Base-by-base conservation (phyloP, 2,888 invertebrate species). In the Salpingus planirostris region DNA sequence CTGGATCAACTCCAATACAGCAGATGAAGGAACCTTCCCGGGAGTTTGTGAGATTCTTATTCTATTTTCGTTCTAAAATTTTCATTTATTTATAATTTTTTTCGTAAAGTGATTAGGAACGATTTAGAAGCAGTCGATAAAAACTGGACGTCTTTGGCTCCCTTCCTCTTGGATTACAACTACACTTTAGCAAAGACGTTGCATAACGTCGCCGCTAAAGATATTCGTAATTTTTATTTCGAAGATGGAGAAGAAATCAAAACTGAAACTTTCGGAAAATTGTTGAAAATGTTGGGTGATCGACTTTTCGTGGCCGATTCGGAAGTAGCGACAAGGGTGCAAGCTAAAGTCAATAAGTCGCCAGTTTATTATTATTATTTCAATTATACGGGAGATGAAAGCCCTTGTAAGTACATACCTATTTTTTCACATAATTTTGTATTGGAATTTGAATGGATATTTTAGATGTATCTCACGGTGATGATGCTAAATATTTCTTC, bases 351-450 rank as follows among this genome's bases (percentile, higher is more conserved):
- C 26, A 69, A 69, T 3, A 61, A 66, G 7, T 69, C 70, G 42
- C 76, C 78, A 0, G 69, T 75, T 1, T 76, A 73, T 59, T 63
- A 73, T 32, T 78, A 76, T 51, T 65, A 71, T 12, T 70, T 71
- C 0, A 54, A 59, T n/a, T 46, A 49, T 35, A 14, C 31, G 2
- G 24, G 24, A 3, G 31, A 31, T 5, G 15, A 31, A 10, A 24
- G 24, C 12, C 11, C 8, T 6, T 18, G 6, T 18, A 18, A 18
- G 8, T 7, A 8, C 8, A 18, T 7, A 8, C 8, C 18, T 18
- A 7, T 18, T 18, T 18, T 18, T 18, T 18, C 8, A 8, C 6
- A 18, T 7, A 6, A 18, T 18, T 18, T 8, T 18, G 18, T 18
- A 18, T 18, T 18, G 18, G 8, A 18, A 18, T 6, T 6, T 18